A percentile compares a stretch with the other conserved stretches of the same genome.
Conservation (phyloP, 1,140 invertebrate genomes). For the Lepidurus arcticus region DNA sequence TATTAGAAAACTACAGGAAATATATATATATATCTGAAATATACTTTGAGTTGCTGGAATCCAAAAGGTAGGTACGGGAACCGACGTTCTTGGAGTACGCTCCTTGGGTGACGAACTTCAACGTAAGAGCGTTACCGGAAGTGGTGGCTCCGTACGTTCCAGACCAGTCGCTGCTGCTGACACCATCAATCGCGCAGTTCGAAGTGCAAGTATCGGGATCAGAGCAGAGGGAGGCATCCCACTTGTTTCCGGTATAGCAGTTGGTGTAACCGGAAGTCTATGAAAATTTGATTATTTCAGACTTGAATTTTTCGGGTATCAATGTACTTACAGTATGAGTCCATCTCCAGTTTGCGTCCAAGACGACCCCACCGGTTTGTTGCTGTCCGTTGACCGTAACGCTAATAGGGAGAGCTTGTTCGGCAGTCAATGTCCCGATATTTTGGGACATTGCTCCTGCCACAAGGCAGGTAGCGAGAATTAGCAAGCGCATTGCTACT, state of each 20-base stretch:
- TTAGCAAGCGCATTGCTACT: constrained; percentile 28
- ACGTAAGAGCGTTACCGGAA: constrained; percentile 27
- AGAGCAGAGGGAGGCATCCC: constrained; percentile 36
- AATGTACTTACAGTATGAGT: constrained; percentile 34
- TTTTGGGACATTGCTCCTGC: constrained; percentile 33
- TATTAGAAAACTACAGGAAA: neutral
- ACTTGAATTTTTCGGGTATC: neutral
- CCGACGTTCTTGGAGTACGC: constrained; percentile 36
- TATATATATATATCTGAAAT: neutral
- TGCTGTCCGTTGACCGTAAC: constrained; percentile 33
- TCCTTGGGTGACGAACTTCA: constrained; percentile 36
- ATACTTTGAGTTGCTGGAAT: constrained; percentile 31
- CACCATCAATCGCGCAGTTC: constrained; percentile 33
- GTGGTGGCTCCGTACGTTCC: constrained; percentile 35
- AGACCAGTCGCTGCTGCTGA: constrained; percentile 30
- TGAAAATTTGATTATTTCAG: neutral
- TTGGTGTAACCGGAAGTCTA: constrained; percentile 34
- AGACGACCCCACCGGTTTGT: constrained; percentile 26
- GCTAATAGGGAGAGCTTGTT: constrained; percentile 29
- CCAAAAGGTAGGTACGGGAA: constrained; percentile 36
- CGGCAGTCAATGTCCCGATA: constrained; percentile 33
- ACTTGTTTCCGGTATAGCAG: constrained; percentile 37
- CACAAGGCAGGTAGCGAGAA: constrained; percentile 29
- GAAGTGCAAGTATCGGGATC: constrained; percentile 36
- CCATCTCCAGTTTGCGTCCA: constrained; percentile 38